Percentiles rank a stretch among this genome's conserved stretches.
Conservation (phyloP, 2,888 invertebrate genomes). For the Hipparchia semele region DNA sequence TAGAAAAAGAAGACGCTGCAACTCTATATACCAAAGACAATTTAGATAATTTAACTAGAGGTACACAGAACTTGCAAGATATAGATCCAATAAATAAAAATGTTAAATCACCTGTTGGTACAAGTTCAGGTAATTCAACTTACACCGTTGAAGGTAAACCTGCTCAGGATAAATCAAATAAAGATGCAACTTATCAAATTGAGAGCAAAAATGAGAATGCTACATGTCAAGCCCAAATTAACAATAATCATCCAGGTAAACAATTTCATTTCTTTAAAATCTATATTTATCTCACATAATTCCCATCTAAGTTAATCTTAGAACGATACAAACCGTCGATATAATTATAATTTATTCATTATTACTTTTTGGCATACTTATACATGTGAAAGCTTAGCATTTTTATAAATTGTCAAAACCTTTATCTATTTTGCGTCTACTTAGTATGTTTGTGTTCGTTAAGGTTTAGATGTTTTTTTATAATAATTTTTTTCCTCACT, state of each 20-base stretch:
- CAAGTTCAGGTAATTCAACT: constrained; percentile 2
- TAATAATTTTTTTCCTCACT: not conserved
- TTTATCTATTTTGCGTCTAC: too few species aligned
- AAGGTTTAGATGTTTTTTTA: not conserved
- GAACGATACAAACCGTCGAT: too few species aligned
- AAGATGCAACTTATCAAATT: constrained; percentile 4
- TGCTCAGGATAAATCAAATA: not conserved
- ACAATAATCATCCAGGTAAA: constrained; percentile 1
- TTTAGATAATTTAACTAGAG: not conserved
- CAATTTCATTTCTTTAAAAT: not conserved
- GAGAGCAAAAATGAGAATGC: not conserved
- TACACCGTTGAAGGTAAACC: constrained; percentile 6
- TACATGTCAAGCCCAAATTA: not conserved
- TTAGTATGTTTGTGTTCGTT: not conserved
- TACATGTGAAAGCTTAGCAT: too few species aligned
- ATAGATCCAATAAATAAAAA: not conserved
- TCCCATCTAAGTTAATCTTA: not conserved
- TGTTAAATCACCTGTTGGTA: not conserved
- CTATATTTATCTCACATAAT: not conserved
- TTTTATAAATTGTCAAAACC: too few species aligned
- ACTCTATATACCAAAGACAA: not conserved
- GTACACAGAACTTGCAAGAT: not conserved
- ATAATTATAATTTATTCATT: too few species aligned
- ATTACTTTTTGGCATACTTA: too few species aligned
- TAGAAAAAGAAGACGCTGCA: not conserved